Evolutionary conservation across 2,888 invertebrate genomes (phyloP), one percentile per base, ranked within the genome.

Genomic region (Leucophenga montana): DNA sequence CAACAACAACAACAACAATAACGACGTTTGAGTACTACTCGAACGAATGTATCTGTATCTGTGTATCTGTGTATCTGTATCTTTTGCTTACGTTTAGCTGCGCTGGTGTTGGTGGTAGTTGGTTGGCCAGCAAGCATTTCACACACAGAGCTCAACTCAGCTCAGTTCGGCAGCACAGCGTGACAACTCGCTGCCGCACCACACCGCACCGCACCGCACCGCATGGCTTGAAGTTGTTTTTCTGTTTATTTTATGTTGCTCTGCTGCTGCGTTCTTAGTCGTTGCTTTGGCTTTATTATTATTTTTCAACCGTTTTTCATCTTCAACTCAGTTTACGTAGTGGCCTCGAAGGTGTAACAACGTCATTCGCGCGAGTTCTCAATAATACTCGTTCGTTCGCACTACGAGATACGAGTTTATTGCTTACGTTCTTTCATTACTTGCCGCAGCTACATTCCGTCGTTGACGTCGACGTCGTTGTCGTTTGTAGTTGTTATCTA

Each of bases 311-410:
- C 39, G 61, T 61, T 61, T 61, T 61, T 61, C 61, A 61, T 61
- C 61, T 39, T 61, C 18, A 22, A 82, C 79, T 82, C 82, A 81
- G 81, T 81, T 79, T 73, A 78, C 79, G 80, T 75, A 80, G 75
- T 81, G 80, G 81, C 81, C 78, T 81, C 82, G 82, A 75, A 80
- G 82, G 80, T 81, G 79, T 80, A 82, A 81, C 81, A 81, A 81
- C 81, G 80, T 46, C 64, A 53, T 54, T 53, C 16, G 54, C 31
- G 31, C 33, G 33, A 54, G 53, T 53, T 31, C 54, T 11, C 54
- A 54, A 20, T 56, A n/a, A n/a, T n/a, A n/a, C n/a, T 46, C 9
- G 11, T 71, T 79, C 72, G 71, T 33, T 46, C 72, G 72, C 39
- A 39, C 70, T 75, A n/a, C n/a, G n/a, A 72, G 69, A 59, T 67